These are phyloP conservation scores for Agrilus biguttatus DNA, from an alignment of 2,888 invertebrate genomes.

Conservation along the genomic window DNA sequence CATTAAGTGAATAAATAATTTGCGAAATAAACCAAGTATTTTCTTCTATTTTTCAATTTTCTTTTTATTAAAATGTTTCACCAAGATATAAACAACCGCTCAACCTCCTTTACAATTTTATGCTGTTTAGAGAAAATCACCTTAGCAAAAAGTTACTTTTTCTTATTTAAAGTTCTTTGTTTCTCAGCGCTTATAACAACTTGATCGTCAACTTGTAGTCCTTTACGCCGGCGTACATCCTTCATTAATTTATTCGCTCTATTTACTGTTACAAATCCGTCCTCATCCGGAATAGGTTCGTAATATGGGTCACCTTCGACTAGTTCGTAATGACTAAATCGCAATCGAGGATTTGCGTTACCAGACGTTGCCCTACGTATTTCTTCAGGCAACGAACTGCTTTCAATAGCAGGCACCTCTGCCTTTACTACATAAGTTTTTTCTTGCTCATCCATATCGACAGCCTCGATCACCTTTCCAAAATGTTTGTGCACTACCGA, in stretches of 20 bases:
- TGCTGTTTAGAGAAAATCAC: too few species aligned
- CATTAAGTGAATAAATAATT: too few species aligned
- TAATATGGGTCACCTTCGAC: too few species aligned
- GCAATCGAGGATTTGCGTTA: conserved; percentile 84
- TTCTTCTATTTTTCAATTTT: too few species aligned
- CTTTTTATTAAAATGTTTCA: too few species aligned
- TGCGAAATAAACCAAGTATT: too few species aligned
- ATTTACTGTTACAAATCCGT: neutral
- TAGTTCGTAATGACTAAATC: conserved; percentile 98
- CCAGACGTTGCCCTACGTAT: conserved; percentile 93
- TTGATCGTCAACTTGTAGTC: conserved; percentile 1
- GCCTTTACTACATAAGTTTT: conserved; percentile 81
- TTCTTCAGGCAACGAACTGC: conserved; percentile 88
- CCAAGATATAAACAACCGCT: too few species aligned
- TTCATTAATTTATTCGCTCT: conserved; percentile 3
- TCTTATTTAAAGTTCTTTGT: conserved; percentile 3
- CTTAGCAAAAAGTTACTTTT: conserved; percentile 1
- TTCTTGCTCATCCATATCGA: conserved; percentile 85
- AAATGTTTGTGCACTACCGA: conserved; percentile 68
- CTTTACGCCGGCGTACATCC: conserved; percentile 4
- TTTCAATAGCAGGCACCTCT: conserved; percentile 88
- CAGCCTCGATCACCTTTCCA: conserved; percentile 68
- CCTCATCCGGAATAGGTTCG: neutral
- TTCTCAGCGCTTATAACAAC: conserved; percentile 5
- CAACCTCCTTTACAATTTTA: neutral